Conservation (phyloP, 2,797 vertebrate species). For the Mormyrops boulengeri region DNA sequence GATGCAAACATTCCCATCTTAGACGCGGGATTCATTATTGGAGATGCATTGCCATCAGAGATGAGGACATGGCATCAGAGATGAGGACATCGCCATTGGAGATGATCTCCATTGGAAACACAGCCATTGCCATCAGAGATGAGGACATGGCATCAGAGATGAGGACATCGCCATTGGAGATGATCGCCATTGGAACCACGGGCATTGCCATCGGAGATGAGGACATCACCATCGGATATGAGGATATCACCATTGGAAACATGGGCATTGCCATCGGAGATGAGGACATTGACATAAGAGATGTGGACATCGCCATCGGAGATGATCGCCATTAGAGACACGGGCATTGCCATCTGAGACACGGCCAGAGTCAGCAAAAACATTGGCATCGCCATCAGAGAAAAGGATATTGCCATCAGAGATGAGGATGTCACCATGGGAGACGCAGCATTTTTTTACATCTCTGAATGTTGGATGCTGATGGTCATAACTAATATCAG, state of each 20-base stretch:
- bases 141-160: not conserved
- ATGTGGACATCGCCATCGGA: not conserved
- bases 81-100: not conserved
- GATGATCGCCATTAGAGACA: not conserved
- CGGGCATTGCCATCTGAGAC: not conserved
- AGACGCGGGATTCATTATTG: no score
- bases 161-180: no score
- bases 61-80: not conserved
- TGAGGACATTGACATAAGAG: not conserved
- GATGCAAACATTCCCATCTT: no score
- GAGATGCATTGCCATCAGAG: not conserved
- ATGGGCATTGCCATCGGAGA: not conserved
- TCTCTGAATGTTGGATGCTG: not conserved
- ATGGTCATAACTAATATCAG: not conserved
- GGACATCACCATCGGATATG: no score
- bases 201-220: no score
- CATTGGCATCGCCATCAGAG: not conserved
- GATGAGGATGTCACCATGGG: not conserved
- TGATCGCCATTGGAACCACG: no score
- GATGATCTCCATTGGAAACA: no score
- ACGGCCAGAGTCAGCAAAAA: not conserved
- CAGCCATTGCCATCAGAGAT: not conserved
- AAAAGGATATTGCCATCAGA: not conserved
- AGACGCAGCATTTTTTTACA: not conserved
- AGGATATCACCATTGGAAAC: not conserved